Evolutionary conservation across 2,888 invertebrate genomes (phyloP), one percentile per base, ranked within the genome.

Genomic region (Branchipolynoe longqiensis): DNA sequence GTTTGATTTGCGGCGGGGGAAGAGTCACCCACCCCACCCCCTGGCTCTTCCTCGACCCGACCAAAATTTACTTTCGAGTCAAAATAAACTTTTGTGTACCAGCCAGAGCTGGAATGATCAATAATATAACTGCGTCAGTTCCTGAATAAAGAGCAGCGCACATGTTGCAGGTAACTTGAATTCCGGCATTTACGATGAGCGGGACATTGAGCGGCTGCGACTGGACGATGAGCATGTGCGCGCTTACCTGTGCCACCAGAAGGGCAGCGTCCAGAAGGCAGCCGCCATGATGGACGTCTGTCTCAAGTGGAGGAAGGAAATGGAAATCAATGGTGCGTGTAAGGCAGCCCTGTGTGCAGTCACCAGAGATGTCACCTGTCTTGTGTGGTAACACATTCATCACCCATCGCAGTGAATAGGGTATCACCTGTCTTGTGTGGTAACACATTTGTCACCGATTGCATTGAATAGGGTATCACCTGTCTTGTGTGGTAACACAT

Each of bases 161-260:
- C 48, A 8, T 8, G 48, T 89, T 87, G 6, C 87, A 92, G 93
- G 90, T 38, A 90, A 90, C 84, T 88, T 91, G 40, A 88, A 88
- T 18, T 90, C 89, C 84, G 91, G 90, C 56, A 58, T 90, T n/a
- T 94, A 93, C 89, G 93, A 93, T 89, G 90, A 91, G 12, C 84
- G 91, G 48, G 94, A 94, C 89, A 83, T 93, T 59, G 90, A 91
- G 0, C 88, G 90, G 69, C 85, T 94, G 28, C 88, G 88, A 33
- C 88, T 86, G 25, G 91, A 93, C 88, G 91, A 93, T 85, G 86
- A 87, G 6, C 93, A 91, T 88, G 91, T 91, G 4, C 85, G 89
- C n/a, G 90, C 97, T 86, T 96, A 97, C 90, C 93, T 98, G 12
- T 94, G 95, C 88, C 97, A 97, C 92, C 94, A 95, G 87, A 96